These are phyloP conservation scores for Cacatua alba DNA, from an alignment of 2,113 vertebrate genomes.

Conservation along the genomic window DNA sequence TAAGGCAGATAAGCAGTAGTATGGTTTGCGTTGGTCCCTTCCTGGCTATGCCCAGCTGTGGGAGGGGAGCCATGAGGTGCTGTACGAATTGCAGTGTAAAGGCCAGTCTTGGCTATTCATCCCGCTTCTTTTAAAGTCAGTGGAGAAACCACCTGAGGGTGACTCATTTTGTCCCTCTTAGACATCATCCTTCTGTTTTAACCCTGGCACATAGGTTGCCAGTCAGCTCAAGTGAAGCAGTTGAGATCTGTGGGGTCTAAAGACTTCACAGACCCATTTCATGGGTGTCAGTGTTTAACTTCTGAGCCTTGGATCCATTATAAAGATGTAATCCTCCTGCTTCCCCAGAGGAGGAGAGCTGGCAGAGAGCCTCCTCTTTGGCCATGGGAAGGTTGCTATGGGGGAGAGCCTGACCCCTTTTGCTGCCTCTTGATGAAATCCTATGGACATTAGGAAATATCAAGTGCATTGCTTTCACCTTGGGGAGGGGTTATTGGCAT, in stretches of 20 bases:
- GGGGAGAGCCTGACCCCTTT: not conserved
- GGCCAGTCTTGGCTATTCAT: not conserved
- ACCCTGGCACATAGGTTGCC: fast-evolving
- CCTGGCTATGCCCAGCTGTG: fast-evolving
- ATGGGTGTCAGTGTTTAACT: not conserved
- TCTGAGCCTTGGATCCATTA: not conserved
- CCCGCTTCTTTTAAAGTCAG: not conserved
- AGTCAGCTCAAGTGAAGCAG: not conserved
- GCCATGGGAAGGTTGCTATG: not conserved
- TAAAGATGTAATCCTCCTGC: not conserved
- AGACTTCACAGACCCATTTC: not conserved
- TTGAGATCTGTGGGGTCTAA: not conserved
- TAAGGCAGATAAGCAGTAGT: not conserved
- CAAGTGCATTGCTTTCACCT: not conserved
- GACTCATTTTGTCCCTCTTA: not conserved
- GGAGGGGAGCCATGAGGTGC: not conserved
- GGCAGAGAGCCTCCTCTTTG: not conserved
- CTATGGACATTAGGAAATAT: fast-evolving
- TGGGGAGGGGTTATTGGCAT: not conserved
- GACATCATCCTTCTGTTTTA: not conserved
- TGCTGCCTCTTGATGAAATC: not conserved
- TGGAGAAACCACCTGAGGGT: not conserved
- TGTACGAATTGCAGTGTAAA: not conserved
- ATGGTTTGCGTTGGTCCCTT: not conserved
- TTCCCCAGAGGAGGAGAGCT: not conserved